phyloP scores from a whole-genome alignment of 2,797 vertebrate species.

The Sebastes hopkinsi region DNA sequence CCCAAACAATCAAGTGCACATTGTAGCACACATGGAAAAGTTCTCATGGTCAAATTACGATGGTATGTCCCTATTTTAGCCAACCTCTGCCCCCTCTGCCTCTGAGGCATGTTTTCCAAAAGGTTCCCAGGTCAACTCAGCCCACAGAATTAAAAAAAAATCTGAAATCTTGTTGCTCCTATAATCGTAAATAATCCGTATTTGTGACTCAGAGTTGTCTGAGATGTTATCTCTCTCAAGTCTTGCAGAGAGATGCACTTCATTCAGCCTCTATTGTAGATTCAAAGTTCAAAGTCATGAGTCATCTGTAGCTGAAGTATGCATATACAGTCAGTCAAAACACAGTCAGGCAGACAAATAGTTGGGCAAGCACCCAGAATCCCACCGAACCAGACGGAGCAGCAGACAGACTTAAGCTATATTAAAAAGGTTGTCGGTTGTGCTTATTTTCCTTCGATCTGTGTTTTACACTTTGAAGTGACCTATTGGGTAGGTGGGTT shows the following conservation, averaged over 20 bases:
- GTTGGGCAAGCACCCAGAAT: constrained; percentile 31
- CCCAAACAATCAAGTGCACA: constrained; percentile 18
- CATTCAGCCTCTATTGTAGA: not conserved
- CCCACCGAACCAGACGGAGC: constrained; percentile 24
- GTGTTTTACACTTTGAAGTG: not conserved
- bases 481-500: not conserved
- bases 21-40: constrained; percentile 39
- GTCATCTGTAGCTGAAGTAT: not conserved
- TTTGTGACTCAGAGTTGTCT: not conserved
- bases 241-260: not conserved
- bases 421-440: not conserved
- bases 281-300: constrained; percentile 3
- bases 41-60: constrained; percentile 65
- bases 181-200: not conserved
- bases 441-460: not conserved
- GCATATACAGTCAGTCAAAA: constrained; percentile 22
- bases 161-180: not conserved
- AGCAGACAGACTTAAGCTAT: constrained; percentile 8
- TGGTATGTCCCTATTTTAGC: constrained; percentile 57
- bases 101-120: constrained; percentile 45
- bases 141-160: not conserved
- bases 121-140: constrained; percentile 27
- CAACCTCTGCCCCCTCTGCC: constrained; percentile 52
- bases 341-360: constrained; percentile 27
- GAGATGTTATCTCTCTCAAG: not conserved